phyloP scores from a whole-genome alignment of 2,113 vertebrate genomes.

The Poeciliopsis turrubarensis region DNA sequence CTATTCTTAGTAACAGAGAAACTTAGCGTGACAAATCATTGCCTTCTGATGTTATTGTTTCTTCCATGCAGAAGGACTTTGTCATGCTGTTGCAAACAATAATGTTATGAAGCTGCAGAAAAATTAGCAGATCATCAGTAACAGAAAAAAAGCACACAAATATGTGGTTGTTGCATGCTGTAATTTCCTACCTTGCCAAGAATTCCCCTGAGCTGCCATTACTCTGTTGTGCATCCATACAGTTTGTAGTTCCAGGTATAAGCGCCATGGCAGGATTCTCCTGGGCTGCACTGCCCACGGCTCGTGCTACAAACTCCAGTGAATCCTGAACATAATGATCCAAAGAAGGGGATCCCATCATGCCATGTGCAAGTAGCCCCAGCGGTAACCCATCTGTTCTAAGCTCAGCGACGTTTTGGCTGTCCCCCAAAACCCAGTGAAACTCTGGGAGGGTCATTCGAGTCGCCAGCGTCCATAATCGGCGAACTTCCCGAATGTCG shows the following conservation, averaged over 20 bases:
- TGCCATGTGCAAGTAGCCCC: slow-evolving; percentile 92
- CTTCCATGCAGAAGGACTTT: background rate
- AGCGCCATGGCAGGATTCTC: slow-evolving; percentile 89
- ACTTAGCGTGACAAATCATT: background rate
- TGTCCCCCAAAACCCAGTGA: slow-evolving; percentile 95
- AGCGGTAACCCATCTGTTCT: slow-evolving; percentile 91
- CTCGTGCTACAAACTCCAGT: slow-evolving; percentile 90
- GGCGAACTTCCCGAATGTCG: slow-evolving; percentile 87
- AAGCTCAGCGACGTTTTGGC: slow-evolving; percentile 92
- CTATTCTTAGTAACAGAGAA: background rate
- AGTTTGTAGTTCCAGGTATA: slow-evolving; percentile 93
- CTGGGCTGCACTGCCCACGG: slow-evolving; percentile 88
- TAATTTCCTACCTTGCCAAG: slow-evolving; percentile 87
- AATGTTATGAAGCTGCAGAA: background rate
- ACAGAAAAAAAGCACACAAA: too few species aligned
- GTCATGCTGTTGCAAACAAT: background rate
- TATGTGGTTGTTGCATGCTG: background rate
- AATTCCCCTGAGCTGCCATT: slow-evolving; percentile 92
- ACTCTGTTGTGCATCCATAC: slow-evolving; percentile 85
- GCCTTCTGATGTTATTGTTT: background rate
- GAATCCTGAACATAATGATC: slow-evolving; percentile 95
- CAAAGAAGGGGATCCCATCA: slow-evolving; percentile 86
- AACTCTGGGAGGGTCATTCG: slow-evolving; percentile 85
- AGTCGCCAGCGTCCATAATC: slow-evolving; percentile 83
- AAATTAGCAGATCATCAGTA: background rate